Evolutionary conservation across 2,888 invertebrate genomes (phyloP).

Genomic region (Trissolcus japonicus): DNA sequence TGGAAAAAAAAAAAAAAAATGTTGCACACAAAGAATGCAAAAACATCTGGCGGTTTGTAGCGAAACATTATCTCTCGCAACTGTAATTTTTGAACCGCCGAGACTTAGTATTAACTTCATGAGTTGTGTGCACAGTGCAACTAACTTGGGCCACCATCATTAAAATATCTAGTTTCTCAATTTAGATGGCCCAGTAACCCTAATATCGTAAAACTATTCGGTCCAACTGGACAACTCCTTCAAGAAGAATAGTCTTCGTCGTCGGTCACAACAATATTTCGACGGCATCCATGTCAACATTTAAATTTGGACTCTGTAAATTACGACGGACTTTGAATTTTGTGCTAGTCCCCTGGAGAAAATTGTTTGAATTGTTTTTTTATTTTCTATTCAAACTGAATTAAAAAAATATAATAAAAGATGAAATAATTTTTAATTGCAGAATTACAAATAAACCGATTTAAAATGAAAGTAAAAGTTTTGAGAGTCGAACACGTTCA

Average conservation of each 20-base stretch:
- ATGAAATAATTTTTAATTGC: too few relatives aligned
- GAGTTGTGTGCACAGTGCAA: constrained; percentile 35
- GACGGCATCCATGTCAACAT: constrained; percentile 28
- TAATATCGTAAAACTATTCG: constrained; percentile 48
- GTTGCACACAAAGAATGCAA: not conserved
- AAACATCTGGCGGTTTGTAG: constrained; percentile 1
- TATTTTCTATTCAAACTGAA: too few relatives aligned
- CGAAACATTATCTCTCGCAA: constrained; percentile 34
- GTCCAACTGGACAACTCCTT: constrained; percentile 45
- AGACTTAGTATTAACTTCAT: constrained; percentile 37
- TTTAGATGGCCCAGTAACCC: constrained; percentile 50
- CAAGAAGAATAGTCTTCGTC: constrained; percentile 27
- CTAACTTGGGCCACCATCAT: constrained; percentile 44
- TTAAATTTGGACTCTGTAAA: constrained; percentile 14
- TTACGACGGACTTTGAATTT: too few relatives aligned
- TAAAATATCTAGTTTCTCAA: constrained; percentile 53
- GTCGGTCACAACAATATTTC: constrained; percentile 37
- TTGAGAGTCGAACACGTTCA: too few relatives aligned
- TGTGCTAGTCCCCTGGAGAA: too few relatives aligned
- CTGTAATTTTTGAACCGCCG: constrained; percentile 11
- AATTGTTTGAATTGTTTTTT: too few relatives aligned
- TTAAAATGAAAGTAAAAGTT: too few relatives aligned
- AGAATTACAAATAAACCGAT: too few relatives aligned
- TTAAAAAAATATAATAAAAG: too few relatives aligned
- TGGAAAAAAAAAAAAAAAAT: too few relatives aligned